Evolutionary conservation across 1,140 invertebrate genomes (phyloP).

Genomic region (Philaenus spumarius): DNA sequence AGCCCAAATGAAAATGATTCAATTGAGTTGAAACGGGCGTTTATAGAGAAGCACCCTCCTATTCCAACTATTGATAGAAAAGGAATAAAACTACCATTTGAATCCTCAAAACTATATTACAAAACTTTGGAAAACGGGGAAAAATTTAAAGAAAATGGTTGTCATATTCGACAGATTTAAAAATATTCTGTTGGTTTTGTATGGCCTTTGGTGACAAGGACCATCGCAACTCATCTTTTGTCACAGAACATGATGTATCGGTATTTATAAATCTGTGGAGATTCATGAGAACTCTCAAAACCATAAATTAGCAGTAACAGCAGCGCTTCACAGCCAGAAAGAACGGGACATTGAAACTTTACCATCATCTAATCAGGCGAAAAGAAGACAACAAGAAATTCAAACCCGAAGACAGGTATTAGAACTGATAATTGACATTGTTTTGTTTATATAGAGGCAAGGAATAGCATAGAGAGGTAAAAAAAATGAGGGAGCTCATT

Average conservation of each 20-base stretch:
- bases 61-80: too few species aligned
- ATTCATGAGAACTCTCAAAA: slow-evolving; percentile 12
- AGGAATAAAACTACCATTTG: too few species aligned
- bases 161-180: slow-evolving; percentile 1
- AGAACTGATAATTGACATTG: slow-evolving; percentile 21
- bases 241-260: slow-evolving; percentile 15
- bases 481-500: slow-evolving; percentile 14
- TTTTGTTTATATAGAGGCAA: slow-evolving; percentile 20
- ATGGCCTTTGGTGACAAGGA: slow-evolving; percentile 15
- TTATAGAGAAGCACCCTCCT: slow-evolving; percentile 5
- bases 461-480: slow-evolving; percentile 17
- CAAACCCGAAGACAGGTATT: slow-evolving; percentile 17
- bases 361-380: not conserved
- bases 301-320: slow-evolving; percentile 11
- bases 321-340: slow-evolving; percentile 14
- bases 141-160: slow-evolving; percentile 12
- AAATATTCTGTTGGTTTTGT: too few species aligned
- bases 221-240: slow-evolving; percentile 13
- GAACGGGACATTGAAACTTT: slow-evolving; percentile 6
- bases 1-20: too few species aligned
- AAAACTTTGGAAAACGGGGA: not conserved
- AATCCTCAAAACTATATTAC: slow-evolving; percentile 1
- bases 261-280: slow-evolving; percentile 18
- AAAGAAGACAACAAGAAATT: slow-evolving; percentile 17
- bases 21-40: too few species aligned